These are phyloP conservation scores for Palythoa grandis DNA, from an alignment of 92 coral and sea anemone species.

Conservation along the genomic window DNA sequence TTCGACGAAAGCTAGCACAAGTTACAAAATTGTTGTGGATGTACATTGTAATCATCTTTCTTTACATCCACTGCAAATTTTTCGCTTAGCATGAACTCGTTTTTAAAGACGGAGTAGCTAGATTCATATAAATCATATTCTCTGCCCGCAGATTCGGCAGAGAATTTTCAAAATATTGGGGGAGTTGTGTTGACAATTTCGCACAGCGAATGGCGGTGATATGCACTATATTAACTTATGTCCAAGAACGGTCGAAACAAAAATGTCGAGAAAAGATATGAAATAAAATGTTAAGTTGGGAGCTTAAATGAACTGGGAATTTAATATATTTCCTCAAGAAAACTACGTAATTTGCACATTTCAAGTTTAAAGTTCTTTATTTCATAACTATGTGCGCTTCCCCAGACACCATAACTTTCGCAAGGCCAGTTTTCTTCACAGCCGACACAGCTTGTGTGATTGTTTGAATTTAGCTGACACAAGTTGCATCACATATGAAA, in stretches of 20 bases:
- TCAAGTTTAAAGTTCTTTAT: not conserved
- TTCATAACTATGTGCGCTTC: not conserved
- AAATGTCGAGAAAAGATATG: not conserved
- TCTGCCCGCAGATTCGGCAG: no score
- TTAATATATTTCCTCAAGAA: not conserved
- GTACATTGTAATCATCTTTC: conserved; percentile 12
- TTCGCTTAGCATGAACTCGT: not conserved
- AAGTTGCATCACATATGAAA: not conserved
- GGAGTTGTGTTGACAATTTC: not conserved
- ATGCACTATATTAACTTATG: not conserved
- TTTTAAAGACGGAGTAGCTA: not conserved
- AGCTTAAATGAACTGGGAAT: not conserved
- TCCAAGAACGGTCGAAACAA: not conserved
- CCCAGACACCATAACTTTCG: not conserved
- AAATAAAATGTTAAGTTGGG: not conserved
- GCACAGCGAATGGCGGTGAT: not conserved
- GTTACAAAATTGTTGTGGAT: conserved; percentile 2
- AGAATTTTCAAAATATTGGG: no score
- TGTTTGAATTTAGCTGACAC: no score
- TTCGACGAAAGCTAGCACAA: not conserved
- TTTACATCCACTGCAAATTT: not conserved
- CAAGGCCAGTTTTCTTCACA: no score
- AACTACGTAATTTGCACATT: not conserved
- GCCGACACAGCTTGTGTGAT: not conserved
- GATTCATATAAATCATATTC: not conserved